Percentiles rank a stretch among this genome's conserved stretches.
These are phyloP conservation scores for Meandrina meandrites DNA, from an alignment of 92 coral and sea anemone species.

Conservation along the genomic window DNA sequence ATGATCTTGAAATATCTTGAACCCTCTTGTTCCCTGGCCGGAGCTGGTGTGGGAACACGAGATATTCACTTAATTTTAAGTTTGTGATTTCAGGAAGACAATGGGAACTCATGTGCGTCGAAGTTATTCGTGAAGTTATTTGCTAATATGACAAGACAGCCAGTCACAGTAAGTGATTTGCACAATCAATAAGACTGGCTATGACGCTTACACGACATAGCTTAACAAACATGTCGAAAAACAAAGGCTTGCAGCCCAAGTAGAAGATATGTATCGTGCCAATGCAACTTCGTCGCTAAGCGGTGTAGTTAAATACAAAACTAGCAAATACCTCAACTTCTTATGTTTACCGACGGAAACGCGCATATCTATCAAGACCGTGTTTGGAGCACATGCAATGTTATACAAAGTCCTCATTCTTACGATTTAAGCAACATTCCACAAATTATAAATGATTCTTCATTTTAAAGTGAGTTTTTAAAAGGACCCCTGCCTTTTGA, in stretches of 20 bases:
- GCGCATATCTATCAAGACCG: not conserved
- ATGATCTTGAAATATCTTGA: not conserved
- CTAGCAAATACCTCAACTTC: not conserved
- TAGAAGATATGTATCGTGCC: not conserved
- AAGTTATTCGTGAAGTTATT: conserved; percentile 15
- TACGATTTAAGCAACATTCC: not conserved
- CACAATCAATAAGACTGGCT: conserved; percentile 4
- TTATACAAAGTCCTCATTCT: not conserved
- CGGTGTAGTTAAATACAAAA: not conserved
- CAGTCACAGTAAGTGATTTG: conserved; percentile 18
- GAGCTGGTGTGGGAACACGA: not conserved
- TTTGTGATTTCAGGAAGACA: conserved; percentile 9
- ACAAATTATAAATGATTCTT: not conserved
- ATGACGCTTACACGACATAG: not conserved
- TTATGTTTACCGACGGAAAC: not conserved
- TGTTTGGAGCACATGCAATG: not conserved
- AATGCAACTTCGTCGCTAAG: not conserved
- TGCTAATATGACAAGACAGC: conserved; percentile 30
- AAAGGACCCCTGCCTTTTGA: not conserved
- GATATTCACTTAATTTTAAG: not conserved
- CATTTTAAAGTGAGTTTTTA: not conserved
- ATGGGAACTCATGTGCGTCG: not conserved
- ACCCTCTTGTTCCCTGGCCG: not conserved
- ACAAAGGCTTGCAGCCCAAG: not conserved
- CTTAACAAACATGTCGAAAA: not conserved